Percentiles rank a stretch among this genome's conserved stretches.
These are phyloP conservation scores for Nomada hirtipes DNA, from an alignment of 2,888 invertebrate genomes.

Conservation along the genomic window DNA sequence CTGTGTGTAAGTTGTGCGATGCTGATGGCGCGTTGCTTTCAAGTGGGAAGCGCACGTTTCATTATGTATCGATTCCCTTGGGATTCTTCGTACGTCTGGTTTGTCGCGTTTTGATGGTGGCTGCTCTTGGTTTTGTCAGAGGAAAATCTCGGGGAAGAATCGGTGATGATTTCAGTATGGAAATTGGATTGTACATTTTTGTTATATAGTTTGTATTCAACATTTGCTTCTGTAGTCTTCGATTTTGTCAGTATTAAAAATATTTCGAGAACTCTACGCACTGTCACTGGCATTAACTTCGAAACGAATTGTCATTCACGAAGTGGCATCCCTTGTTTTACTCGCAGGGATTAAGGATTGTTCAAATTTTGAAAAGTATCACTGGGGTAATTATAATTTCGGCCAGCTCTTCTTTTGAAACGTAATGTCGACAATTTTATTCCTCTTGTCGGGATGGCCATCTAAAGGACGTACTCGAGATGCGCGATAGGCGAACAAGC, in stretches of 20 bases:
- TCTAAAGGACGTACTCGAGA: conserved; percentile 50
- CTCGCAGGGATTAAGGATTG: too few relatives aligned
- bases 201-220: too few relatives aligned
- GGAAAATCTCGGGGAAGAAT: background rate
- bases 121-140: background rate
- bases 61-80: conserved; percentile 27
- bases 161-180: too few relatives aligned
- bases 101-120: background rate
- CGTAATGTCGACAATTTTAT: conserved; percentile 10
- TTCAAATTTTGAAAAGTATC: background rate
- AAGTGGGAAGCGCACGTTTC: conserved; percentile 30
- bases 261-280: too few relatives aligned
- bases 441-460: conserved; percentile 32
- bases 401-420: background rate
- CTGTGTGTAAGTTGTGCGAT: background rate
- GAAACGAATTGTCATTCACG: too few relatives aligned
- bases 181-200: too few relatives aligned
- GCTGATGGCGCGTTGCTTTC: conserved; percentile 9
- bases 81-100: background rate
- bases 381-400: background rate
- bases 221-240: too few relatives aligned
- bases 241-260: too few relatives aligned
- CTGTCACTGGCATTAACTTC: too few relatives aligned
- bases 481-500: conserved; percentile 46
- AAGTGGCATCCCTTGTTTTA: too few relatives aligned